phyloP scores from a whole-genome alignment of 2,113 vertebrate genomes.

The Forbesichthys agassizii region DNA sequence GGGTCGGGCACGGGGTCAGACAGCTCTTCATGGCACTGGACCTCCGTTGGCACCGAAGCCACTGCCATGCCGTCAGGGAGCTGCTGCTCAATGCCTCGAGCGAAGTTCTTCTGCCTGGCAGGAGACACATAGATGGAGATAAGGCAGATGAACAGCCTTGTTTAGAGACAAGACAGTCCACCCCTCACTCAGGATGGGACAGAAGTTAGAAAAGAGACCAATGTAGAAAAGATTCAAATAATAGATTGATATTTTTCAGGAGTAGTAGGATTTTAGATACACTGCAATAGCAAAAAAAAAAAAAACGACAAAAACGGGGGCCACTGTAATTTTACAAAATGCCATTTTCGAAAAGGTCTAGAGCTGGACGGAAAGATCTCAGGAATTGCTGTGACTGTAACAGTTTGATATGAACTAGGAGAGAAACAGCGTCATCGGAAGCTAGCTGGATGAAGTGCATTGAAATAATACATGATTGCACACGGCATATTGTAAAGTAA shows the following conservation, averaged over 20 bases:
- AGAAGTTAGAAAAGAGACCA: neutral
- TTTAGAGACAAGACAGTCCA: conserved; percentile 33
- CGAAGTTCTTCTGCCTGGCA: conserved; percentile 95
- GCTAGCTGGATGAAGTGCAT: neutral
- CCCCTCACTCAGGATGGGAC: neutral
- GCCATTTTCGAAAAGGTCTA: too few relatives aligned
- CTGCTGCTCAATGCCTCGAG: conserved; percentile 94
- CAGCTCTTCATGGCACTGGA: conserved; percentile 93
- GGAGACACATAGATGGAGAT: conserved; percentile 20
- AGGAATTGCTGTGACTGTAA: too few relatives aligned
- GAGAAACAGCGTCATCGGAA: neutral
- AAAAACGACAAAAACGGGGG: too few relatives aligned
- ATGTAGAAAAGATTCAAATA: neutral
- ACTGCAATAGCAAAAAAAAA: too few relatives aligned
- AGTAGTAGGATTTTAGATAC: too few relatives aligned
- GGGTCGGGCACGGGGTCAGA: conserved; percentile 92
- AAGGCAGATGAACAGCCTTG: conserved; percentile 8
- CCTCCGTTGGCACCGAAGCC: conserved; percentile 90
- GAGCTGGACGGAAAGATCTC: too few relatives aligned
- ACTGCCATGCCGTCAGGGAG: conserved; percentile 94
- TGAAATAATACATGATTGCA: neutral
- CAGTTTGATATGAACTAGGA: neutral
- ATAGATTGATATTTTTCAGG: too few relatives aligned
- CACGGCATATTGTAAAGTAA: conserved; percentile 20
- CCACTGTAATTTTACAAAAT: too few relatives aligned